Conservation (phyloP, 2,797 vertebrate genomes). For the Gallinago solitaria region DNA sequence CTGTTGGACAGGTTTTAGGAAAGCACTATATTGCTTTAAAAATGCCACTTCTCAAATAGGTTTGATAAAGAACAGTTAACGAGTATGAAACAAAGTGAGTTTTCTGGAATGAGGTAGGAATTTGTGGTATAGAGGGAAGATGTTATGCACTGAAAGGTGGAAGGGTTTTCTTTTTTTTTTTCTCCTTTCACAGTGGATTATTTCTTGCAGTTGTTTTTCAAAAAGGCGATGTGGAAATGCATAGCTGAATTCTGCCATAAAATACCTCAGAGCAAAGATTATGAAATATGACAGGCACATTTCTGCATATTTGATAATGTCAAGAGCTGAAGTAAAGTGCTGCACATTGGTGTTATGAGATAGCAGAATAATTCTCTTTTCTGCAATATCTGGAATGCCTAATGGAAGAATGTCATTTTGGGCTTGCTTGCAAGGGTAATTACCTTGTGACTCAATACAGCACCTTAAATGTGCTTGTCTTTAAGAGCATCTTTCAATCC, state of each 20-base stretch:
- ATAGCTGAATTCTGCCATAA: not conserved
- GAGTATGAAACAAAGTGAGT: constrained; percentile 15
- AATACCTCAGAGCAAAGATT: not conserved
- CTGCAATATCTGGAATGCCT: not conserved
- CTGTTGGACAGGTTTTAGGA: not conserved
- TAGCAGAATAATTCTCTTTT: constrained; percentile 19
- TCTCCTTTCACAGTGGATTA: constrained; percentile 22
- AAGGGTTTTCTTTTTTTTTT: not conserved
- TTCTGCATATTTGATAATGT: constrained; percentile 13
- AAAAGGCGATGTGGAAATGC: not conserved
- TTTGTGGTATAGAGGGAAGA: not conserved
- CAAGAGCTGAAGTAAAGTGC: not conserved
- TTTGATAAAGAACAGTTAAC: not conserved
- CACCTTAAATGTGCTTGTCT: not conserved
- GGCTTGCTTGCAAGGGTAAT: not conserved
- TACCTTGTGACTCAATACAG: not conserved
- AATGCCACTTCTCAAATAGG: not conserved
- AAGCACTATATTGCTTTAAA: not conserved
- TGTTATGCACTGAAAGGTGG: not conserved
- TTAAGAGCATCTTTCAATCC: not conserved
- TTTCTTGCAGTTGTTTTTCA: not conserved
- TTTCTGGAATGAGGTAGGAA: constrained; percentile 33
- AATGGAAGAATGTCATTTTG: not conserved
- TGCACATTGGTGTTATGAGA: not conserved
- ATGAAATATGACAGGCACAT: constrained; percentile 43